Percentiles rank a stretch among this genome's conserved stretches.
Conservation (phyloP, 2,797 vertebrate species). For the Schizothorax lantsangensis region DNA sequence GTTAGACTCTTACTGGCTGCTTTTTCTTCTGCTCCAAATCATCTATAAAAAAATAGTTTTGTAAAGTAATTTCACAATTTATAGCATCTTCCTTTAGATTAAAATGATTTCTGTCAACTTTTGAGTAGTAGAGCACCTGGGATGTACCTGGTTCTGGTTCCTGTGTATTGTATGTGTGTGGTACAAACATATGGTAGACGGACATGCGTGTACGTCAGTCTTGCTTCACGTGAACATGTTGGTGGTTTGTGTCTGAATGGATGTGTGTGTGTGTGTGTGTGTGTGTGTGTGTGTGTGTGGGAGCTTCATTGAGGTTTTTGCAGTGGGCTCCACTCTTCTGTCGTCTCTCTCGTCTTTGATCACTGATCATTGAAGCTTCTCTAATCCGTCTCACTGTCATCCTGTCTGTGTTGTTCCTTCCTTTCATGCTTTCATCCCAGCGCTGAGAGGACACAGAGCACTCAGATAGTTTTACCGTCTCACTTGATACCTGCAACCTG, state of each 20-base stretch:
- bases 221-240: neutral
- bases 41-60: neutral
- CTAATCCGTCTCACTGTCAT: constrained; percentile 81
- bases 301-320: constrained; percentile 22
- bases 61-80: neutral
- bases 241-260: neutral
- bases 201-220: neutral
- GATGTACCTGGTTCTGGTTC: neutral
- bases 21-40: neutral
- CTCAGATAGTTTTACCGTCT: constrained; percentile 82
- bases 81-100: neutral
- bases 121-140: neutral
- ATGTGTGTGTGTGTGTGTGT: neutral
- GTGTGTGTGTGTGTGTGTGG: constrained; percentile 2
- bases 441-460: constrained; percentile 76
- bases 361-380: constrained; percentile 81
- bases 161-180: constrained; percentile 17
- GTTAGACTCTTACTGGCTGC: neutral
- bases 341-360: constrained; percentile 78
- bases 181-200: constrained; percentile 2
- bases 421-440: constrained; percentile 79
- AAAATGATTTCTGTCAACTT: neutral
- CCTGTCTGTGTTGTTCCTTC: constrained; percentile 78
- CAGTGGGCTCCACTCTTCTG: constrained; percentile 7
- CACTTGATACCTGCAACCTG: constrained; percentile 76